Percentiles rank a stretch among this genome's conserved stretches.
Conservation (phyloP, 2,113 vertebrate species). For the Plestiodon gilberti region DNA sequence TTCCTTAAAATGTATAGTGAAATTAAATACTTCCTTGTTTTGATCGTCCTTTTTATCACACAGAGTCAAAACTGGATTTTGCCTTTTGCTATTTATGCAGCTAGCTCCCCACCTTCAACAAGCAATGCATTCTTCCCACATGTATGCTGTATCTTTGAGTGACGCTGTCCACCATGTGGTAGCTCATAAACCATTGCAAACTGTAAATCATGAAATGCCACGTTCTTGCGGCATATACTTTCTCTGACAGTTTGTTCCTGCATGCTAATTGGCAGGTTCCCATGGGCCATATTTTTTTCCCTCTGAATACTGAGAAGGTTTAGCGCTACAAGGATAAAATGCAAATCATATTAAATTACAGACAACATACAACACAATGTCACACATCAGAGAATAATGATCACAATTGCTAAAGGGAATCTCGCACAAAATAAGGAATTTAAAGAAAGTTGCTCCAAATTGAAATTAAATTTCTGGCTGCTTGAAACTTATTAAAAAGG, state of each 20-base stretch:
- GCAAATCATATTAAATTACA: constrained; percentile 55
- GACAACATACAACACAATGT: constrained; percentile 37
- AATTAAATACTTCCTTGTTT: background rate
- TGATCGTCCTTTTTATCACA: background rate
- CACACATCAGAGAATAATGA: constrained; percentile 28
- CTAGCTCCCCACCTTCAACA: background rate
- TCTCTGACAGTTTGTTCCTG: constrained; percentile 43
- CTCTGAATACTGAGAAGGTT: constrained; percentile 42
- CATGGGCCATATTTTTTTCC: constrained; percentile 17
- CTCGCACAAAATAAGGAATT: constrained; percentile 40
- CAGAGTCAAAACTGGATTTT: background rate
- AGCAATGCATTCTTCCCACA: background rate
- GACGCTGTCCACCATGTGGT: background rate
- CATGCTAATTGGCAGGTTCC: constrained; percentile 47
- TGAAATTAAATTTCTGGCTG: constrained; percentile 34
- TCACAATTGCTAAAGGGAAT: constrained; percentile 35
- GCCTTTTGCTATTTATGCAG: background rate
- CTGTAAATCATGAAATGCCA: constrained; percentile 39
- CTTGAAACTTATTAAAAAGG: constrained; percentile 24
- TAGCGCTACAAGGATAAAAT: constrained; percentile 29
- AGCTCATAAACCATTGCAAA: constrained; percentile 24
- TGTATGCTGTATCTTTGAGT: background rate
- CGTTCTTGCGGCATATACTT: constrained; percentile 36
- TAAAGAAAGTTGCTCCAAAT: background rate
- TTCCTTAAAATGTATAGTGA: background rate